These are phyloP conservation scores for Oikopleura vanhoeffeni DNA, from an alignment of 23 tunicate genomes.

Conservation along the genomic window DNA sequence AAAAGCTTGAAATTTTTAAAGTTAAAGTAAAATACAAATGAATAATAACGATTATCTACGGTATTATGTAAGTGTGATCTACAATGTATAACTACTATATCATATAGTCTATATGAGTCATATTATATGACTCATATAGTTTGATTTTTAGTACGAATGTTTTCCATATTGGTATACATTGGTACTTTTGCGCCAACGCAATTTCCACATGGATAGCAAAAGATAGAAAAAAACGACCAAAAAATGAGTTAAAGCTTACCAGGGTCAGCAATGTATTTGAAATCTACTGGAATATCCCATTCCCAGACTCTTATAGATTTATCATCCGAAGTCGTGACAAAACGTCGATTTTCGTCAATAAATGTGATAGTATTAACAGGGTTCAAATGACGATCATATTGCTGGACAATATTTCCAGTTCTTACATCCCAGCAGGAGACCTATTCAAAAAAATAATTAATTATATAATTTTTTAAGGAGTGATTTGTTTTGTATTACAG, in stretches of 20 bases:
- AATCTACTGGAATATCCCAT: slow-evolving; percentile 99
- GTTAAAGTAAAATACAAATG: no score
- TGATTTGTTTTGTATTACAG: not conserved
- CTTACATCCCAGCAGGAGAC: slow-evolving; percentile 48
- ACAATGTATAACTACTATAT: no score
- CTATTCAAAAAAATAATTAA: not conserved
- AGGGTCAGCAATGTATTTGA: slow-evolving; percentile 95
- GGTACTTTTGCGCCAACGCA: no score
- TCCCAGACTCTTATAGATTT: slow-evolving; percentile 89
- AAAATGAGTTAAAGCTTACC: not conserved
- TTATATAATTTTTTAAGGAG: not conserved
- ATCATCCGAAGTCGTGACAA: slow-evolving; percentile 88
- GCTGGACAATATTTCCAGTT: slow-evolving; percentile 54
- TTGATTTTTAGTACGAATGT: no score
- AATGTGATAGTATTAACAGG: slow-evolving; percentile 92
- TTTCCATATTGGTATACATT: no score
- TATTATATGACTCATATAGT: no score
- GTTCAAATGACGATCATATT: slow-evolving; percentile 89
- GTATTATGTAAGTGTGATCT: no score
- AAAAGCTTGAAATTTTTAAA: no score
- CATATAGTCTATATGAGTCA: no score
- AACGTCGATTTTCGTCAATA: slow-evolving; percentile 80
- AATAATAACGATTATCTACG: no score
- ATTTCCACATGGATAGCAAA: no score
- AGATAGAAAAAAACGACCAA: no score